phyloP scores from a whole-genome alignment of 30 jellyfish, hydroid and myxozoan genomes.

The Turritopsis dohrnii region DNA sequence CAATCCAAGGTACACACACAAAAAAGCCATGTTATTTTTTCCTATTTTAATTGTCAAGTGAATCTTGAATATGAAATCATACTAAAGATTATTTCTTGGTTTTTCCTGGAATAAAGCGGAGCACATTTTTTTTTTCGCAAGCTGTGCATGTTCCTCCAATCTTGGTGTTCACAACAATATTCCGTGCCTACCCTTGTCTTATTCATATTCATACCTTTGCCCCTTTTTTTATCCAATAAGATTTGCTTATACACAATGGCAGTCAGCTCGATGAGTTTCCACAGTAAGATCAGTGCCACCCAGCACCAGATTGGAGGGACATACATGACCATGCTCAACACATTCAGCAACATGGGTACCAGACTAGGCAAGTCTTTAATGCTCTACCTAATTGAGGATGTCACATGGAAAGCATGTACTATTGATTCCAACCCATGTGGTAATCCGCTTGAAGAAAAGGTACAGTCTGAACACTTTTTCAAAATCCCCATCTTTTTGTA shows the following conservation, averaged over 20 bases:
- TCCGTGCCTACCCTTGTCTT: neutral
- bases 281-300: constrained; percentile 7
- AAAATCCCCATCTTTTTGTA: too few species aligned
- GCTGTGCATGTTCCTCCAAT: neutral
- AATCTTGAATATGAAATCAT: too few species aligned
- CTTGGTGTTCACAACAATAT: neutral
- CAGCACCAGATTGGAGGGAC: constrained; percentile 39
- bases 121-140: too few species aligned
- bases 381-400: constrained; percentile 21
- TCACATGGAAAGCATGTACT: constrained; percentile 22
- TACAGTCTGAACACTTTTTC: neutral
- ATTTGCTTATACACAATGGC: constrained; percentile 27
- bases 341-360: constrained; percentile 29
- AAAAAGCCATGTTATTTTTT: too few species aligned
- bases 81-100: too few species aligned
- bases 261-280: constrained; percentile 22
- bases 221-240: constrained; percentile 1
- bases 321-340: constrained; percentile 33
- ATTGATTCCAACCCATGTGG: neutral
- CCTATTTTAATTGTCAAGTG: neutral
- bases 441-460: constrained; percentile 2
- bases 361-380: constrained; percentile 4
- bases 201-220: neutral
- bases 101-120: too few species aligned
- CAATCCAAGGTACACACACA: neutral